Evolutionary conservation across 2,888 invertebrate genomes (phyloP).

Genomic region (Sisyra terminalis): DNA sequence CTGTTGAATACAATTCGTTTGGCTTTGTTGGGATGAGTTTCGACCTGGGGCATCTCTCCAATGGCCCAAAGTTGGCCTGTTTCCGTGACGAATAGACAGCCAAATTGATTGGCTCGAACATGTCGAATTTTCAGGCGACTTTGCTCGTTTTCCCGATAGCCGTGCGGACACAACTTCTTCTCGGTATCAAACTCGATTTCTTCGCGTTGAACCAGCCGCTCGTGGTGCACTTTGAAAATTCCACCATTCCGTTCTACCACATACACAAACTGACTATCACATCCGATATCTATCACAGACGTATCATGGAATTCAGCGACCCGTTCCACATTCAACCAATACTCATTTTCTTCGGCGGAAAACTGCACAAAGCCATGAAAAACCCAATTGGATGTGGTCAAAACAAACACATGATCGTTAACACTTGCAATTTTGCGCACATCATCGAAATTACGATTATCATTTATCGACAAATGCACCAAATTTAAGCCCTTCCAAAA

Average conservation of each 20-base stretch:
- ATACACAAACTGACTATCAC: conserved; percentile 39
- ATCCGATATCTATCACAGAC: conserved; percentile 44
- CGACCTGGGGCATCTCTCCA: conserved; percentile 49
- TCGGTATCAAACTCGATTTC: conserved; percentile 47
- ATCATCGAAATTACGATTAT: conserved; percentile 14
- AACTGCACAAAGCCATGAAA: conserved; percentile 26
- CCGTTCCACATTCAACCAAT: conserved; percentile 28
- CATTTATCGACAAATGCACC: conserved; percentile 1
- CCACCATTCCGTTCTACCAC: conserved; percentile 43
- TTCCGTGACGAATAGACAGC: conserved; percentile 45
- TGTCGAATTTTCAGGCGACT: conserved; percentile 42
- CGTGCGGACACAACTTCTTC: conserved; percentile 45
- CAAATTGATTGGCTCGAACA: conserved; percentile 42
- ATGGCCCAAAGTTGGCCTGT: conserved; percentile 53
- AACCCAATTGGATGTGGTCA: conserved; percentile 26
- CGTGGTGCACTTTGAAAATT: conserved; percentile 34
- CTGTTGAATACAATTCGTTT: conserved; percentile 54
- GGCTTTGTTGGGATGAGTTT: conserved; percentile 33
- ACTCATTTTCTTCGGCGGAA: conserved; percentile 22
- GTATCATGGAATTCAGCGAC: conserved; percentile 23
- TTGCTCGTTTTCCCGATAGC: conserved; percentile 40
- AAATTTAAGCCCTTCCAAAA: conserved; percentile 5
- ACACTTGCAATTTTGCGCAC: conserved; percentile 29
- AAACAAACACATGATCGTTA: conserved; percentile 27
- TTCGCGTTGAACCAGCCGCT: conserved; percentile 34